Conservation (phyloP, 1,140 invertebrate species). For the Galendromus occidentalis region DNA sequence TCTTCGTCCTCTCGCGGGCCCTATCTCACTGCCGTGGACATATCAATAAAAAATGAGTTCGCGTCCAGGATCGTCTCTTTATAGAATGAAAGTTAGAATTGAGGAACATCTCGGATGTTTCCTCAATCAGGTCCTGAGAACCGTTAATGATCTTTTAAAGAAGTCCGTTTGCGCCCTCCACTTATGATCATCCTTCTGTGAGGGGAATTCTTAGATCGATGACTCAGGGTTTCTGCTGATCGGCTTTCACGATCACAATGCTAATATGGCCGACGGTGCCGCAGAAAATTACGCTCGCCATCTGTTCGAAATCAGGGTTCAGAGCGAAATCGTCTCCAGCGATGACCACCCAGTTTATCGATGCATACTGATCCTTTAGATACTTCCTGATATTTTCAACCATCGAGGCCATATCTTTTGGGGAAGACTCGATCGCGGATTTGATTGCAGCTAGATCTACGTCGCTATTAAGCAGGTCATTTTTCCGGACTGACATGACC, state of each 20-base stretch:
- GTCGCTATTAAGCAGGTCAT: neutral
- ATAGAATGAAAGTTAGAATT: too few species aligned
- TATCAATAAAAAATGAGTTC: too few species aligned
- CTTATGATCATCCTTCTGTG: too few species aligned
- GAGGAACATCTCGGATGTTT: too few species aligned
- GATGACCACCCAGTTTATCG: neutral
- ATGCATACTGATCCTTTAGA: neutral
- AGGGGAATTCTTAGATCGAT: too few species aligned
- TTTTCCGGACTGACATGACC: neutral
- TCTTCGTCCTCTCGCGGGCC: too few species aligned
- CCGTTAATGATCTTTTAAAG: too few species aligned
- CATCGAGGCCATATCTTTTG: neutral
- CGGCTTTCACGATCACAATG: neutral
- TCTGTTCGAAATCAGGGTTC: neutral
- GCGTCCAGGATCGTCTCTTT: too few species aligned
- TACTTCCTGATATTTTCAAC: neutral
- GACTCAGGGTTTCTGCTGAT: too few species aligned
- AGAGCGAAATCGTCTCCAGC: conserved; percentile 3
- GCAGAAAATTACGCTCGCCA: neutral
- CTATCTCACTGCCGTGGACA: too few species aligned
- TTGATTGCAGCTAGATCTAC: neutral
- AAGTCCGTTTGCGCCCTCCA: too few species aligned
- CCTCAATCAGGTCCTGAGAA: too few species aligned
- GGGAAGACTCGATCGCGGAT: neutral
- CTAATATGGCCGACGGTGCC: neutral